Evolutionary conservation across 37 sponge, comb jelly and placozoan genomes (phyloP).

Genomic region (Chondrosia reniformis): DNA sequence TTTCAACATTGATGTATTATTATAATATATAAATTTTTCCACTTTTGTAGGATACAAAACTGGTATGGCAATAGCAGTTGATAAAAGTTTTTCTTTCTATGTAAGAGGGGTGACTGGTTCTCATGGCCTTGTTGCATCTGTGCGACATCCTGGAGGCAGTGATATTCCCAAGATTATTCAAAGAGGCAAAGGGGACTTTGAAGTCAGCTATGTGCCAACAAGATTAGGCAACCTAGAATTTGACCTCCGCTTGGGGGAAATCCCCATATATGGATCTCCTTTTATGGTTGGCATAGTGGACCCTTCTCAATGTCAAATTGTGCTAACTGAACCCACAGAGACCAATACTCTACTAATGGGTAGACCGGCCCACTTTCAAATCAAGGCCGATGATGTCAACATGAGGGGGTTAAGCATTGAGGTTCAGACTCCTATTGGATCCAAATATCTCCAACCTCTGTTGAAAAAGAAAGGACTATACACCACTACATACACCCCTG

Average conservation of each 20-base stretch:
- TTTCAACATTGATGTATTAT: too few relatives aligned
- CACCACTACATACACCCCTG: constrained; percentile 1
- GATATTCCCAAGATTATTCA: constrained; percentile 17
- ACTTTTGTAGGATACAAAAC: background rate
- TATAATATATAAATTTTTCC: too few relatives aligned
- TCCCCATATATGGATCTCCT: constrained; percentile 54
- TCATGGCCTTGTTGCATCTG: background rate
- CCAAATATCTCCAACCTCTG: constrained; percentile 19
- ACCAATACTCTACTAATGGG: background rate
- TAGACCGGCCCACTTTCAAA: background rate
- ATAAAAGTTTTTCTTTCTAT: background rate
- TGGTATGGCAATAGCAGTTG: constrained; percentile 4
- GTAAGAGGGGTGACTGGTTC: constrained; percentile 2
- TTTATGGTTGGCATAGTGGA: constrained; percentile 64
- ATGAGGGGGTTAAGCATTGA: constrained; percentile 5
- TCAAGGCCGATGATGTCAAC: background rate
- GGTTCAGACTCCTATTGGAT: constrained; percentile 13
- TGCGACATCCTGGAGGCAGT: background rate
- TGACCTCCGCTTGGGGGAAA: background rate
- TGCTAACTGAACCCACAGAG: background rate
- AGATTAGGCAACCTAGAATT: constrained; percentile 1
- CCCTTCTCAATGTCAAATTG: constrained; percentile 63
- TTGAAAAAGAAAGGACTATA: constrained; percentile 13
- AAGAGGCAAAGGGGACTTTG: constrained; percentile 13
- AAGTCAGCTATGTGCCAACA: constrained; percentile 1